Percentiles rank a stretch among this genome's conserved stretches.
Conservation (phyloP, 2,797 vertebrate genomes). For the Phoxinus dragarum region DNA sequence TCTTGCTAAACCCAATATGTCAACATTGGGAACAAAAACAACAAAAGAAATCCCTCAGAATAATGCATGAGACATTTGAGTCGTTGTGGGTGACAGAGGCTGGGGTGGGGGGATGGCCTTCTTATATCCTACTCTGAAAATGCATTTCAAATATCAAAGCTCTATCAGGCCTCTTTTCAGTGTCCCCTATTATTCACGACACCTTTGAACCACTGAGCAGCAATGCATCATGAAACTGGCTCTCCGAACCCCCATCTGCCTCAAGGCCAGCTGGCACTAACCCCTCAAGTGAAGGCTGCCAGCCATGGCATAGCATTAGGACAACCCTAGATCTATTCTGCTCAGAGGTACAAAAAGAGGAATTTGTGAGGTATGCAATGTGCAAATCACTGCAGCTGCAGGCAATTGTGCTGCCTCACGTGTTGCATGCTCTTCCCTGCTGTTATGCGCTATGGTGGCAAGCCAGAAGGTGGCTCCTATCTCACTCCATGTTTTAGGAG, state of each 20-base stretch:
- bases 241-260: slow-evolving; percentile 76
- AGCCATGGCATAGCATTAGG: slow-evolving; percentile 75
- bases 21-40: slow-evolving; percentile 69
- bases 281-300: slow-evolving; percentile 73
- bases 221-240: slow-evolving; percentile 79
- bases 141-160: slow-evolving; percentile 77
- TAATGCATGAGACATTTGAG: slow-evolving; percentile 82
- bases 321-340: slow-evolving; percentile 66
- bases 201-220: slow-evolving; percentile 82
- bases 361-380: slow-evolving; percentile 33
- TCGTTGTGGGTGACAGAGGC: slow-evolving; percentile 62
- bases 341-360: slow-evolving; percentile 46
- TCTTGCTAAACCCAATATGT: slow-evolving; percentile 74
- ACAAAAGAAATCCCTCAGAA: slow-evolving; percentile 71
- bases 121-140: slow-evolving; percentile 76
- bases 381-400: slow-evolving; percentile 49
- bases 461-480: slow-evolving; percentile 60
- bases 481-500: slow-evolving; percentile 55
- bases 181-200: slow-evolving; percentile 75
- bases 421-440: slow-evolving; percentile 40
- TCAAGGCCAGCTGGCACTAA: slow-evolving; percentile 79
- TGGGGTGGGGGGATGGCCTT: slow-evolving; percentile 58
- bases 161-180: slow-evolving; percentile 74
- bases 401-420: slow-evolving; percentile 1
- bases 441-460: slow-evolving; percentile 54